Percentiles rank a stretch among this genome's conserved stretches.
These are phyloP conservation scores for Syncerus caffer DNA, from an alignment of 2,797 vertebrate genomes.

Conservation along the genomic window DNA sequence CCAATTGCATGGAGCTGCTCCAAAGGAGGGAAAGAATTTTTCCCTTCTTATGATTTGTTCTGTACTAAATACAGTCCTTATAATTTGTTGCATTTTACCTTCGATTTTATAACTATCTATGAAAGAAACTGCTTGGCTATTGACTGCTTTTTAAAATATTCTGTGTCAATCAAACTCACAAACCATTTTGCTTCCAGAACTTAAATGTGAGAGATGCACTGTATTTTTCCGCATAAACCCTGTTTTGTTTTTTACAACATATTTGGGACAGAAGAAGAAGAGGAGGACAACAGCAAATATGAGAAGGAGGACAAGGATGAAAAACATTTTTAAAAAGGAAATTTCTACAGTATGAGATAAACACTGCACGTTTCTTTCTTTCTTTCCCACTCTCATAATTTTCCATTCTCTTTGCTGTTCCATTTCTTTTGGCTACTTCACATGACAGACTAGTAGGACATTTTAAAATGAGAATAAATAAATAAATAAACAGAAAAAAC, in stretches of 20 bases:
- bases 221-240: background rate
- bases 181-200: background rate
- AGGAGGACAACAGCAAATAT: background rate
- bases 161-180: background rate
- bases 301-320: background rate
- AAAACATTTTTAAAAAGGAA: background rate
- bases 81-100: background rate
- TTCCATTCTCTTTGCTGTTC: background rate
- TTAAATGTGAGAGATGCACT: background rate
- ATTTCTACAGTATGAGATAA: background rate
- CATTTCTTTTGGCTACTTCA: background rate
- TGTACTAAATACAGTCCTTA: background rate
- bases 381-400: accelerated
- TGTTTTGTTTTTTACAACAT: background rate
- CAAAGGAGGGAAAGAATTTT: background rate
- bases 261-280: background rate
- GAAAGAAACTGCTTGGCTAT: background rate
- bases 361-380: background rate
- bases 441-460: accelerated
- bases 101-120: background rate
- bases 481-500: background rate
- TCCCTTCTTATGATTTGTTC: background rate
- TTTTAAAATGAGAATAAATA: background rate
- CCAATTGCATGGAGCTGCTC: background rate
- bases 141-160: background rate